These are phyloP conservation scores for Pithys albifrons DNA, from an alignment of 2,113 vertebrate species.

Conservation along the genomic window DNA sequence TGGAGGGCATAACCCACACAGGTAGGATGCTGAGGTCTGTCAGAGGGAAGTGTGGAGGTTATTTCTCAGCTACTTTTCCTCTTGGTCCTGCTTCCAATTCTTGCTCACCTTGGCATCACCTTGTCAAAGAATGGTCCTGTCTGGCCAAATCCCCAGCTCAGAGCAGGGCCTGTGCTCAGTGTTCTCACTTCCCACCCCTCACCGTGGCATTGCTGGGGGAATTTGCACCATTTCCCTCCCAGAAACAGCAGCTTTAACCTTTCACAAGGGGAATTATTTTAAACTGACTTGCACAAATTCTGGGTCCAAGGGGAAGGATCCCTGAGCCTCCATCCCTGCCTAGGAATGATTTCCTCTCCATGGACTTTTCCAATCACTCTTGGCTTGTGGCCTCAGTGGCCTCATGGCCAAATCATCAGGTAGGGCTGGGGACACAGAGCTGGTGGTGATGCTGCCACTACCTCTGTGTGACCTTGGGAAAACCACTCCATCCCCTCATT, in stretches of 20 bases:
- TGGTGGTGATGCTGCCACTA: neutral
- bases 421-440: neutral
- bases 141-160: neutral
- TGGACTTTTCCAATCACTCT: fast-evolving
- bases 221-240: neutral
- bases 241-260: neutral
- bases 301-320: neutral
- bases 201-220: neutral
- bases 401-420: fast-evolving
- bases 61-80: neutral
- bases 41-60: fast-evolving
- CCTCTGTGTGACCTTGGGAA: constrained; percentile 45
- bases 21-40: neutral
- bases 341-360: neutral
- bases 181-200: neutral
- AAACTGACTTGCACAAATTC: neutral
- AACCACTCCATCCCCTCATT: neutral
- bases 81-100: neutral
- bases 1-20: neutral
- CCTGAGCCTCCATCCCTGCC: neutral
- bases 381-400: neutral
- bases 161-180: neutral
- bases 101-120: neutral
- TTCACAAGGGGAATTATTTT: neutral
- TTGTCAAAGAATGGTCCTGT: neutral